Conservation (phyloP, 2,888 invertebrate genomes). For the Molorchus minor region DNA sequence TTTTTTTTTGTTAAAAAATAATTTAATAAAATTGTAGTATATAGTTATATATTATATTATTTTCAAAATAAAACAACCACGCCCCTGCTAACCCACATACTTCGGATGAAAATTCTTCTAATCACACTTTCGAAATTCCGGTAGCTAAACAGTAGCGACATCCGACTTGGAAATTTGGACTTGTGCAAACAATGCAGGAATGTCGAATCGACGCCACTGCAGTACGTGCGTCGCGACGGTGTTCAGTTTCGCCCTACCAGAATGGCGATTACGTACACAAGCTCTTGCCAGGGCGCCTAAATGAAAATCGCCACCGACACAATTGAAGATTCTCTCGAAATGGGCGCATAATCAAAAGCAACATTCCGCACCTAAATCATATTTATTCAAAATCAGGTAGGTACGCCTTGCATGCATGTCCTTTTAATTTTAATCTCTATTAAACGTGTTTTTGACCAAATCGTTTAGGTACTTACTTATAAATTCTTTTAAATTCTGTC, state of each 20-base stretch:
- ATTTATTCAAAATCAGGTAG: slow-evolving; percentile 45
- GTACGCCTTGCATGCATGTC: slow-evolving; percentile 30
- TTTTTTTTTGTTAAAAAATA: no score
- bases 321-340: slow-evolving; percentile 2
- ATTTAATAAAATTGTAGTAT: no score
- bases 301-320: not conserved
- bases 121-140: not conserved
- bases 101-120: no score
- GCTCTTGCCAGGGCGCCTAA: slow-evolving; percentile 31
- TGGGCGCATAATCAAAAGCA: slow-evolving; percentile 33
- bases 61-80: no score
- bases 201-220: slow-evolving; percentile 46
- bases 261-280: slow-evolving; percentile 45
- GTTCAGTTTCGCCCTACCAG: slow-evolving; percentile 43
- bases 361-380: slow-evolving; percentile 41
- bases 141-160: not conserved
- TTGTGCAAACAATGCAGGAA: slow-evolving; percentile 28
- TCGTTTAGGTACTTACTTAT: not conserved
- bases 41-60: no score
- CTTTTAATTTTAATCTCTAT: not conserved
- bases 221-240: slow-evolving; percentile 51
- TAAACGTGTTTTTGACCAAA: not conserved
- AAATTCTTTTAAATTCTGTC: not conserved
- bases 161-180: slow-evolving; percentile 17
- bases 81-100: no score